These are phyloP conservation scores for Pheosia gnoma DNA, from an alignment of 2,888 invertebrate species.

Conservation along the genomic window DNA sequence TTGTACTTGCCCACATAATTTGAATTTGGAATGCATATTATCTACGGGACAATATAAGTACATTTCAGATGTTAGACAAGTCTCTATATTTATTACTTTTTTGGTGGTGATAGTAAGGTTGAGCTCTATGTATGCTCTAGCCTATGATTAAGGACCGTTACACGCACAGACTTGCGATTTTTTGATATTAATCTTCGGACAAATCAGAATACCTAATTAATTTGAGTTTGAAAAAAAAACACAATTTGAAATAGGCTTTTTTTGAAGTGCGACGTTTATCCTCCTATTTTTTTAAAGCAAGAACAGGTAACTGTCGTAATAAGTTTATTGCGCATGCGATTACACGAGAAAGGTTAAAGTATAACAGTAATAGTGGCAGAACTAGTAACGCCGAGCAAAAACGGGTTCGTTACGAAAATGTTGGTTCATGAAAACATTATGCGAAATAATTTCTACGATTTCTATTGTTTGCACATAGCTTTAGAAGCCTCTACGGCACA, in stretches of 20 bases:
- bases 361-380: background rate
- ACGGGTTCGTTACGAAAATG: conserved; percentile 29
- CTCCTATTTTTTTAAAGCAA: background rate
- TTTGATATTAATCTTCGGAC: no score
- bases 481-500: no score
- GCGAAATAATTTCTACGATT: conserved; percentile 28
- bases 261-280: background rate
- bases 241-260: no score
- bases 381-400: conserved; percentile 20
- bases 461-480: conserved; percentile 15
- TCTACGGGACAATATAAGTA: background rate
- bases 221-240: no score
- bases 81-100: no score
- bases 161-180: no score
- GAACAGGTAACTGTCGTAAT: background rate
- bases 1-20: background rate
- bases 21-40: background rate
- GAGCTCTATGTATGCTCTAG: no score
- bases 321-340: background rate
- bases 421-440: conserved; percentile 12
- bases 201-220: no score
- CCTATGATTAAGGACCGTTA: no score
- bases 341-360: conserved; percentile 1
- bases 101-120: no score
- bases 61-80: no score